A percentile compares a stretch with the other conserved stretches of the same genome.
Evolutionary conservation across 2,113 vertebrate species (phyloP).

Genomic region (Neolamprologus caudopunctatus): DNA sequence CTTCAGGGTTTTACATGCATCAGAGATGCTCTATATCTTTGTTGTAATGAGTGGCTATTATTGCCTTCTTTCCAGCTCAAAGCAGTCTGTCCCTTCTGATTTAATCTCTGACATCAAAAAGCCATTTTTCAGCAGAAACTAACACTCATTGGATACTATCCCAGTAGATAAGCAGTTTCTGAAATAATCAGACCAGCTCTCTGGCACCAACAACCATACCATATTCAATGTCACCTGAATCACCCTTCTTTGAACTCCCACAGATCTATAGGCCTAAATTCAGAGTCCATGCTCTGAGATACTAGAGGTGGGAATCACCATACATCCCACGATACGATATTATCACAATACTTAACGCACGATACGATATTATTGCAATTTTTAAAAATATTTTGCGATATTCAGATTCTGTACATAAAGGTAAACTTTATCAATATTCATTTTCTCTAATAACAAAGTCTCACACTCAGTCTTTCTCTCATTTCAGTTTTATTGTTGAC

Average conservation of each 20-base stretch:
- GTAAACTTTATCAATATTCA: too few relatives aligned
- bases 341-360: too few relatives aligned
- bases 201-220: neutral
- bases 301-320: too few relatives aligned
- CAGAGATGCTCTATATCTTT: neutral
- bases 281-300: neutral
- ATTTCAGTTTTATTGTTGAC: too few relatives aligned
- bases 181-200: neutral
- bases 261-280: neutral
- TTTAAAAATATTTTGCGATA: too few relatives aligned
- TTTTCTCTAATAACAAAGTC: too few relatives aligned
- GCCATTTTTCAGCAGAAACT: neutral
- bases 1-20: neutral
- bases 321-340: too few relatives aligned
- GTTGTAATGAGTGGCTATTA: neutral
- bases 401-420: too few relatives aligned
- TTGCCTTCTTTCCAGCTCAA: neutral
- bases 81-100: neutral
- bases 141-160: neutral
- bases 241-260: neutral
- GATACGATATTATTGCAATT: too few relatives aligned
- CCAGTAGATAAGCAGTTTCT: neutral
- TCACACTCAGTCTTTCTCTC: too few relatives aligned
- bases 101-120: neutral
- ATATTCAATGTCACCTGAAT: neutral